Percentiles rank a stretch among this genome's conserved stretches.
Evolutionary conservation across 2,888 invertebrate genomes (phyloP).

Genomic region (Oxystoma pomonae): DNA sequence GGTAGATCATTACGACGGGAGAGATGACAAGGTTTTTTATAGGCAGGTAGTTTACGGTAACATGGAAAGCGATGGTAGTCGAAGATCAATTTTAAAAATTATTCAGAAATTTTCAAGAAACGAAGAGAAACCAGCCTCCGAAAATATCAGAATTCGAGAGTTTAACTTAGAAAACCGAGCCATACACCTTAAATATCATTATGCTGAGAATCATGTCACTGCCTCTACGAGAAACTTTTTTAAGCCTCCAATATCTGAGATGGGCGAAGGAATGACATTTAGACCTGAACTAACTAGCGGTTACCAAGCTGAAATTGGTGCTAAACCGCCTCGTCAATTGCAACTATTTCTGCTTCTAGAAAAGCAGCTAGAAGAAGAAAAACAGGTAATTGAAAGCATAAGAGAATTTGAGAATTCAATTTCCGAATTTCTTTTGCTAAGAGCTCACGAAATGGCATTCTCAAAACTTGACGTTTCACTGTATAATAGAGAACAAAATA

Average conservation of each 20-base stretch:
- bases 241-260: conserved; percentile 68
- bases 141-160: conserved; percentile 62
- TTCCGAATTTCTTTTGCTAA: conserved; percentile 46
- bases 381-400: conserved; percentile 54
- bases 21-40: conserved; percentile 37
- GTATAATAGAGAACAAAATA: conserved; percentile 55
- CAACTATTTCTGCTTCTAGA: conserved; percentile 61
- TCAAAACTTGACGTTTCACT: conserved; percentile 52
- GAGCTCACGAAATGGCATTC: conserved; percentile 48
- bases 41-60: conserved; percentile 45
- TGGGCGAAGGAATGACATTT: conserved; percentile 62
- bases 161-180: conserved; percentile 60
- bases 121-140: conserved; percentile 50
- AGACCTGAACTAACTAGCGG: conserved; percentile 61
- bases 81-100: conserved; percentile 23
- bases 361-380: conserved; percentile 60
- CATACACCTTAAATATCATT: conserved; percentile 62
- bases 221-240: conserved; percentile 61
- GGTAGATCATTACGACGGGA: conserved; percentile 28
- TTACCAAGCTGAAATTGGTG: conserved; percentile 64
- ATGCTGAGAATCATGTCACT: conserved; percentile 56
- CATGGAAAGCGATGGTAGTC: conserved; percentile 12
- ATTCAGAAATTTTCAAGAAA: conserved; percentile 56
- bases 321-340: conserved; percentile 56
- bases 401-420: conserved; percentile 50